Base-by-base conservation (phyloP, 2,113 vertebrate species). In the Nycticebus coucang region DNA sequence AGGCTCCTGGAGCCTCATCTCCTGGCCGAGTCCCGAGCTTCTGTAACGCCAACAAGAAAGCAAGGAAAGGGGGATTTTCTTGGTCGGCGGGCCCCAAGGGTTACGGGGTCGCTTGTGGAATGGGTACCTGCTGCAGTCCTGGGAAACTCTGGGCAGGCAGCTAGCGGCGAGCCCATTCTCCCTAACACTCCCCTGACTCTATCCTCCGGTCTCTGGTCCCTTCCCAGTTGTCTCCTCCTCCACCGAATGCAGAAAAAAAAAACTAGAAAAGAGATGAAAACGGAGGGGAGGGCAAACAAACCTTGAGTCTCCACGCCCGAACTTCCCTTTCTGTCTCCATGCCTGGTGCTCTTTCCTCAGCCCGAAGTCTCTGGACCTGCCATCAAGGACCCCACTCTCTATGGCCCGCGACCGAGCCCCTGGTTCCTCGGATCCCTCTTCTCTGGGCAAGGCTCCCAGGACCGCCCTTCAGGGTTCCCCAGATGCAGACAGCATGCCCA, bases 221-320 rank as follows among this genome's bases (percentile, higher is more conserved):
- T 84, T 66, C 64, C 57, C 68, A 81, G n/a, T 41, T 45, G 69
- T 57, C n/a, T 37, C 74, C 69, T 3, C 33, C 4, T 37, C 21
- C 64, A 6, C 4, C 2, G 7, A 59, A 94, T 9, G 35, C 50
- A 83, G 69, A 93, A 89, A 74, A 68, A 93, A 89, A 74, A 68
- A 93, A 71, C 37, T 14, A 60, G 62, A 53, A 72, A 45, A 41
- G 53, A 72, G 60, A 45, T 53, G 26, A 72, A 66, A 69, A 79
- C 5, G 11, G 69, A 21, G 26, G 15, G 59, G 53, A 15, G 50
- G 80, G 26, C 57, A 57, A 18, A 53, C 82, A 3, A 57, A 60
- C 53, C 8, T 0, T 2, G 41, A 19, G 33, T 64, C 77, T 68
- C 30, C 30, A 1, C 4, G 24, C n/a, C 2, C 0, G 79, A 53